These are phyloP conservation scores for Semnornis frantzii DNA, from an alignment of 2,113 vertebrate species.

Conservation along the genomic window DNA sequence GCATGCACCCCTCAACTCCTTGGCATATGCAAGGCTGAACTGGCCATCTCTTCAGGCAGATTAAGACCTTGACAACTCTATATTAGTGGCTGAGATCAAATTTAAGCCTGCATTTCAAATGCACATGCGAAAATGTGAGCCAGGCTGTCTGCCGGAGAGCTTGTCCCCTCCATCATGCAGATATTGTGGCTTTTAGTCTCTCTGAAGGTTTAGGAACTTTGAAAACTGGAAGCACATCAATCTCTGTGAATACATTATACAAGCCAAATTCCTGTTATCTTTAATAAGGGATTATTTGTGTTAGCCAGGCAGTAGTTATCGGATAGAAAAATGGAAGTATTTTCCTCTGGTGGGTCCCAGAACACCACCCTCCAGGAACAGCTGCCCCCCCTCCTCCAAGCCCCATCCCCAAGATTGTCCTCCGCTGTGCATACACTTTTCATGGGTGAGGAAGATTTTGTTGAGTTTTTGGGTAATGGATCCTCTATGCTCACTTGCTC, in stretches of 20 bases:
- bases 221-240: conserved; percentile 1
- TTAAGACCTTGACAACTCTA: not conserved
- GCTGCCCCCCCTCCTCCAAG: not conserved
- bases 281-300: conserved; percentile 56
- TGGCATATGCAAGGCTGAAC: rapidly evolving
- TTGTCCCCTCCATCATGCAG: not conserved
- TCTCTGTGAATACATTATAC: not conserved
- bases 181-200: not conserved
- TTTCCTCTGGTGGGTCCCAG: conserved; percentile 44
- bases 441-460: conserved; percentile 64
- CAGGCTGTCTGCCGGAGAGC: not conserved
- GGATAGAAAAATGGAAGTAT: conserved; percentile 35
- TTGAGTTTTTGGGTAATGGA: conserved; percentile 68
- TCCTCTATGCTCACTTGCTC: conserved; percentile 67
- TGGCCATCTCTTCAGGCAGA: not conserved
- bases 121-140: not conserved
- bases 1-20: not conserved
- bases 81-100: not conserved
- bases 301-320: conserved; percentile 23
- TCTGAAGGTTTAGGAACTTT: not conserved
- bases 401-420: conserved; percentile 25
- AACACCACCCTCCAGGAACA: not conserved
- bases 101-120: not conserved
- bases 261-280: conserved; percentile 34
- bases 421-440: conserved; percentile 26